Evolutionary conservation across 64 coral and sea anemone species (phyloP).

Genomic region (Stylophora pistillata): DNA sequence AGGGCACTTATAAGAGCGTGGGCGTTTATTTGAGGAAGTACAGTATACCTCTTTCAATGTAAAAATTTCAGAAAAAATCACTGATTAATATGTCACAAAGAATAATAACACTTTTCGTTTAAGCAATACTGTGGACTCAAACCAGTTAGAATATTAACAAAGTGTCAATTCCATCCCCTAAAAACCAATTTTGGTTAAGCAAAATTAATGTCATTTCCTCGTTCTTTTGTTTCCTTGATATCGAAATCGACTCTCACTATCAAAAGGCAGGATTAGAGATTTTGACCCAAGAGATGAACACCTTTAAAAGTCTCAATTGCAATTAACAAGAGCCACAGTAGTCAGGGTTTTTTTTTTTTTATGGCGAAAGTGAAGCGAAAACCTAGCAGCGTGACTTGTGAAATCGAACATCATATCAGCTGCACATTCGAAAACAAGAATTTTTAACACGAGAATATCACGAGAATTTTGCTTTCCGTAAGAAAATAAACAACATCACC

Average conservation of each 20-base stretch:
- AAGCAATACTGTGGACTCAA: too few relatives aligned
- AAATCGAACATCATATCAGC: background rate
- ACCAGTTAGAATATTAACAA: too few relatives aligned
- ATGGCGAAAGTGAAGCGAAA: background rate
- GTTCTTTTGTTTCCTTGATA: background rate
- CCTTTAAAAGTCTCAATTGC: background rate
- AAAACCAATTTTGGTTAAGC: too few relatives aligned
- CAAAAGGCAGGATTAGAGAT: background rate
- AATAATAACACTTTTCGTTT: too few relatives aligned
- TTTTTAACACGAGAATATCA: background rate
- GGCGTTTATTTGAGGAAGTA: too few relatives aligned
- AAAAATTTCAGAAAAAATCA: too few relatives aligned
- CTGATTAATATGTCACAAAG: too few relatives aligned
- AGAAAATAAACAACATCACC: background rate
- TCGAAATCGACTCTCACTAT: background rate
- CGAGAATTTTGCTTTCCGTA: slow-evolving; percentile 30
- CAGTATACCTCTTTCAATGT: too few relatives aligned
- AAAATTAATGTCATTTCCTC: too few relatives aligned
- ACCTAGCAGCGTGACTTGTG: background rate
- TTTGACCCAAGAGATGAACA: background rate
- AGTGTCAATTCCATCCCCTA: too few relatives aligned
- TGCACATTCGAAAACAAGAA: background rate
- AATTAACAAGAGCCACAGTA: background rate
- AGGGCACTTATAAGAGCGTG: too few relatives aligned
- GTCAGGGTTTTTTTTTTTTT: background rate